Conservation (phyloP, 2,888 invertebrate genomes). For the Gortyna flavago region DNA sequence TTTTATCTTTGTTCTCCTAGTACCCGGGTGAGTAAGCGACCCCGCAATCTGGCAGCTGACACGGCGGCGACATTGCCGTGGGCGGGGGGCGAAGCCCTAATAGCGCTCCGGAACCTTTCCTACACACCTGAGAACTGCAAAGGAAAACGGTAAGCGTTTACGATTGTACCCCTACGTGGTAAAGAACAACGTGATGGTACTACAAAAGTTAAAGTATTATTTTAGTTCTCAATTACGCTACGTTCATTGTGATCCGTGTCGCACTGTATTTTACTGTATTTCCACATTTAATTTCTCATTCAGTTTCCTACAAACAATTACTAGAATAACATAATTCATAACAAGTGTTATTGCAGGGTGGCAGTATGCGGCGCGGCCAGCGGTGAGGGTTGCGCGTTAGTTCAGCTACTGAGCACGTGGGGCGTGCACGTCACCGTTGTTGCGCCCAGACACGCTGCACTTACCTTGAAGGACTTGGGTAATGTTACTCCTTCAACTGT, state of each 20-base stretch:
- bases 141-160: constrained; percentile 74
- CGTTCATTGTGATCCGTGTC: not conserved
- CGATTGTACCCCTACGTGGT: not conserved
- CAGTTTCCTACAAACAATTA: not conserved
- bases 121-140: constrained; percentile 75
- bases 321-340: constrained; percentile 26
- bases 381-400: constrained; percentile 81
- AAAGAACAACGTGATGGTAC: not conserved
- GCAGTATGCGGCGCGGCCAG: constrained; percentile 82
- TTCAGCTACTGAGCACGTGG: constrained; percentile 81
- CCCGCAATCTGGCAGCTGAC: constrained; percentile 80
- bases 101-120: constrained; percentile 72
- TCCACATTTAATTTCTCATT: too few relatives aligned
- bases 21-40: constrained; percentile 83
- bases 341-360: constrained; percentile 73
- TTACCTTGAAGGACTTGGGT: constrained; percentile 78
- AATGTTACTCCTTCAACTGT: constrained; percentile 16
- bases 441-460: constrained; percentile 75
- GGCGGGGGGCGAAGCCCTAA: constrained; percentile 79
- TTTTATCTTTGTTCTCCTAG: constrained; percentile 64
- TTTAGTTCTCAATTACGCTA: not conserved
- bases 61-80: constrained; percentile 84
- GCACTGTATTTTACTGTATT: not conserved
- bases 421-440: constrained; percentile 80
- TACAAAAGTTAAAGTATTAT: not conserved